Conservation (phyloP, 2,888 invertebrate species). For the Agrilus mali region DNA sequence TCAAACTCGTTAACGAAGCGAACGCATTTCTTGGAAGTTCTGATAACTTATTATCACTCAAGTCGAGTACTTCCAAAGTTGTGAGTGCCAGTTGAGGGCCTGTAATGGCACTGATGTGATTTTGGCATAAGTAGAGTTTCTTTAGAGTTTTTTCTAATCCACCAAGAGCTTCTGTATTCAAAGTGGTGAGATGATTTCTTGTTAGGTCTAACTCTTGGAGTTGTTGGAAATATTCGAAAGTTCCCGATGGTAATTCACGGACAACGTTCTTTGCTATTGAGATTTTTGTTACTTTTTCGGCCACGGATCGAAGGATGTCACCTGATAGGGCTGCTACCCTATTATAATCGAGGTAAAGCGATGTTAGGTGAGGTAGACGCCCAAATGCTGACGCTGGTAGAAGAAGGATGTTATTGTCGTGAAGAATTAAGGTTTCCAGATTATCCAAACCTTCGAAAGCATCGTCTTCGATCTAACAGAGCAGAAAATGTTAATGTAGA, state of each 20-base stretch:
- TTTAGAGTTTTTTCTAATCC: conserved; percentile 64
- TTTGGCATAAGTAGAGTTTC: conserved; percentile 60
- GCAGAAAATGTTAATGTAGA: conserved; percentile 13
- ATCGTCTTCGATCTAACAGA: conserved; percentile 77
- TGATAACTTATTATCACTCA: conserved; percentile 67
- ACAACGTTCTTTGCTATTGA: conserved; percentile 76
- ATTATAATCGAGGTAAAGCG: conserved; percentile 73
- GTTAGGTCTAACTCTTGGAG: conserved; percentile 62
- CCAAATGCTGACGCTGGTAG: conserved; percentile 75
- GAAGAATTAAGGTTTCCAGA: conserved; percentile 62
- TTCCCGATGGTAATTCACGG: conserved; percentile 67
- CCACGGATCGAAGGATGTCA: conserved; percentile 61
- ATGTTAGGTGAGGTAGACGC: conserved; percentile 58
- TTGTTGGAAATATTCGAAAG: conserved; percentile 67
- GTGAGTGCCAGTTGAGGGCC: conserved; percentile 50
- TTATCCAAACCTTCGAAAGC: conserved; percentile 72
- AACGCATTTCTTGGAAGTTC: conserved; percentile 59
- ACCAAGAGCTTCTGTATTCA: conserved; percentile 61
- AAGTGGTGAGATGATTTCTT: conserved; percentile 61
- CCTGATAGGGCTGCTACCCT: conserved; percentile 74
- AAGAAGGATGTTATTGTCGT: conserved; percentile 78
- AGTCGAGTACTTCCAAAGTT: conserved; percentile 55
- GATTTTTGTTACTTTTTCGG: conserved; percentile 53
- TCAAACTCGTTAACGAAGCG: conserved; percentile 49
- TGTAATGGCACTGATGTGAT: conserved; percentile 55